phyloP scores from a whole-genome alignment of 2,797 vertebrate species.

The Danionella dracula region DNA sequence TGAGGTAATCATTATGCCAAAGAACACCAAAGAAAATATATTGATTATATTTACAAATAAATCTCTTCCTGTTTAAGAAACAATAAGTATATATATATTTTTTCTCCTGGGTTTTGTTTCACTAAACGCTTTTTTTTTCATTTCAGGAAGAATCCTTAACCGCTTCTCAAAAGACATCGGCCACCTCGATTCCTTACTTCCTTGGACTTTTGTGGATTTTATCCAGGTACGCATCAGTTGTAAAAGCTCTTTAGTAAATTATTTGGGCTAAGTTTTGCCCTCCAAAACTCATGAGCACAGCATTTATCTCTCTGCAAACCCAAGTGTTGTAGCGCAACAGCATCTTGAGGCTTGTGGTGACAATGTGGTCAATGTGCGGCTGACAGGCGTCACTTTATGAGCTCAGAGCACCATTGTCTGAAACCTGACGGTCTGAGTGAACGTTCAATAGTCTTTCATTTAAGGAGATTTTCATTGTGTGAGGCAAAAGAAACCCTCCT shows the following conservation, averaged over 20 bases:
- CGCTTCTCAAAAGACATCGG: constrained; percentile 95
- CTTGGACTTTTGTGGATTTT: constrained; percentile 91
- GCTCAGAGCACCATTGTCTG: constrained; percentile 29
- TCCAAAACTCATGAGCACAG: not conserved
- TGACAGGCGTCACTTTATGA: constrained; percentile 27
- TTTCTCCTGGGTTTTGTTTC: too few species aligned
- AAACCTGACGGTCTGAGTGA: constrained; percentile 37
- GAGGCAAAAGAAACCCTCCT: constrained; percentile 8
- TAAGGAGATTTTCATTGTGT: constrained; percentile 34
- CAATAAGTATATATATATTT: too few species aligned
- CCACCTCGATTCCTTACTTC: constrained; percentile 90
- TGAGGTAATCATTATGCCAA: too few species aligned
- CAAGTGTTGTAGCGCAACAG: not conserved
- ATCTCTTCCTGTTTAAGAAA: too few species aligned
- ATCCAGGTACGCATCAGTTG: constrained; percentile 69
- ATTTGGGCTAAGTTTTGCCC: not conserved
- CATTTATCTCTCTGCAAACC: constrained; percentile 2
- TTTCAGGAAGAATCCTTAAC: constrained; percentile 70
- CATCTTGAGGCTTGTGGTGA: constrained; percentile 27
- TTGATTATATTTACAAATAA: too few species aligned
- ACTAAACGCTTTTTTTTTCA: not conserved
- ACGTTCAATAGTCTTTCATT: constrained; percentile 38
- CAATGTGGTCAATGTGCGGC: constrained; percentile 13
- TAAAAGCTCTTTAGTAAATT: not conserved
- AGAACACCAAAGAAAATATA: too few species aligned